Evolutionary conservation across 2,797 vertebrate genomes (phyloP).

Genomic region (Neopelma chrysocephalum): DNA sequence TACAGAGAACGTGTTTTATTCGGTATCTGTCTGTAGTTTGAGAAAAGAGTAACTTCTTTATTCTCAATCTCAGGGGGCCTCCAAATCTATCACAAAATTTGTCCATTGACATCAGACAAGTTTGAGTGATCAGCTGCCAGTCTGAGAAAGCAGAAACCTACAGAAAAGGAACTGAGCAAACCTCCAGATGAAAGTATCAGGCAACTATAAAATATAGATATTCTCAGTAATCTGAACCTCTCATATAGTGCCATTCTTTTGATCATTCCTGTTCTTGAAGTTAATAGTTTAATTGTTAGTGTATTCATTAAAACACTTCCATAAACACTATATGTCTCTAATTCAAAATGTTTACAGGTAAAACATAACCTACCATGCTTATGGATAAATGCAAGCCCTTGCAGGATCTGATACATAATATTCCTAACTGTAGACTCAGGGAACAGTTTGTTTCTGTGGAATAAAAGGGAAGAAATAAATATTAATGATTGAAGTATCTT

Average conservation of each 20-base stretch:
- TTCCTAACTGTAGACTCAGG: constrained; percentile 82
- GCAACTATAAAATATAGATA: background rate
- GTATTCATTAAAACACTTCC: background rate
- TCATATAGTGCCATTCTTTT: background rate
- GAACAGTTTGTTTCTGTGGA: constrained; percentile 79
- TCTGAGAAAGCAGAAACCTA: background rate
- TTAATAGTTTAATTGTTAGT: background rate
- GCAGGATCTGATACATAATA: constrained; percentile 85
- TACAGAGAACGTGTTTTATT: background rate
- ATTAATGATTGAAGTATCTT: background rate
- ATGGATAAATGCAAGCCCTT: constrained; percentile 84
- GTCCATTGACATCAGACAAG: background rate
- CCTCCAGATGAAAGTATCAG: background rate
- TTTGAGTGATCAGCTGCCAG: background rate
- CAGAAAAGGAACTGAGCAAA: background rate
- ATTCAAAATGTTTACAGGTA: background rate
- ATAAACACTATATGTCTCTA: background rate
- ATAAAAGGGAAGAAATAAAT: constrained; percentile 16
- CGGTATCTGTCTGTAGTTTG: background rate
- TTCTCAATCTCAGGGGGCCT: background rate
- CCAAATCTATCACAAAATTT: background rate
- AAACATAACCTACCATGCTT: constrained; percentile 77
- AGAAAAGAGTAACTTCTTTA: background rate
- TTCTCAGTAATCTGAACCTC: background rate
- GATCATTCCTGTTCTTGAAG: background rate